Evolutionary conservation across 1,140 invertebrate species (phyloP), one percentile per base, ranked within the genome.

Genomic region (Schlechtendalia chinensis): DNA sequence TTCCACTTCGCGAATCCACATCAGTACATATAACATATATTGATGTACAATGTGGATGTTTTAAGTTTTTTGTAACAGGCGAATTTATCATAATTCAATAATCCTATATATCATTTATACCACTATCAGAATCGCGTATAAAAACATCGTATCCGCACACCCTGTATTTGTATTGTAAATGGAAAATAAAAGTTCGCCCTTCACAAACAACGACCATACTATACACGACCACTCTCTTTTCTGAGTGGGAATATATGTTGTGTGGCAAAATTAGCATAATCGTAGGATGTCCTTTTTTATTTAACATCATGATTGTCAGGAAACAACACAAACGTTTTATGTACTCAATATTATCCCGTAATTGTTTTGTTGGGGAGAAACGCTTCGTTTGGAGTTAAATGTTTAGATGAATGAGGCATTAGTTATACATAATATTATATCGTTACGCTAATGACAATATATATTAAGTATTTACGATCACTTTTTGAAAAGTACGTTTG

Each of bases 281-380:
- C 45, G 47, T 24, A 50, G 65, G 65, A 47, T 50, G 50, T 27
- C 32, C 67, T 22, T 1, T 69, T 69, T 50, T n/a, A n/a, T n/a
- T 69, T 27, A 50, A 19, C 8, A 22, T 69, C 24, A 69, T 17
- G 67, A 50, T 69, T 69, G 67, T 69, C 67, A 69, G 39, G 67
- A 69, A 67, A 69, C 22, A 50, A 47, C 39, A 45, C 6, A 69
- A 69, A 47, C 67, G 39, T 69, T 69, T 69, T 69, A 69, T 69
- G 27, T 24, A 50, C 24, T 27, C 5, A 50, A 69, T 24, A 47
- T 69, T 39, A 1, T 50, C 14, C n/a, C n/a, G n/a, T n/a, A n/a
- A n/a, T n/a, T n/a, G n/a, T n/a, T n/a, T n/a, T n/a, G n/a, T n/a
- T n/a, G n/a, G 32, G 12, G 12, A 67, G 11, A 39, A 14, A 12